Percentiles rank a stretch among this genome's conserved stretches.
phyloP scores from a whole-genome alignment of 2,797 vertebrate genomes.

The Heterohyrax brucei region DNA sequence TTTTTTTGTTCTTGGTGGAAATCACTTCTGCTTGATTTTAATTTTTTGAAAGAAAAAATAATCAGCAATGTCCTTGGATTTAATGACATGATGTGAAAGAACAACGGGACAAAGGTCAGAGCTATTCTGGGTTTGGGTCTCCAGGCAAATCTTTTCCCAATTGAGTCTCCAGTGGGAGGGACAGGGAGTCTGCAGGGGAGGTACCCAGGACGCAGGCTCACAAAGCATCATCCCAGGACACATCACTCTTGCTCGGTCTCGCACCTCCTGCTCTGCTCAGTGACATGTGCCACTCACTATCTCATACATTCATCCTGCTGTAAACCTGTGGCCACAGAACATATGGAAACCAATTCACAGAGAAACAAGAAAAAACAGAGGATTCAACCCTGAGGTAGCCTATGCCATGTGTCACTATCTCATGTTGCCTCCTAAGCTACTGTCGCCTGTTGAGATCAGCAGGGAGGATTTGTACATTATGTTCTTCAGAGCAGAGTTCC shows the following conservation, averaged over 20 bases:
- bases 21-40: slow-evolving; percentile 65
- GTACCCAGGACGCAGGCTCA: fast-evolving
- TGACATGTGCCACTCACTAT: not conserved
- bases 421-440: not conserved
- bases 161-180: too few species aligned
- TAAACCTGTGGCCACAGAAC: not conserved
- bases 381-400: not conserved
- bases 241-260: fast-evolving
- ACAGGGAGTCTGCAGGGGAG: not conserved
- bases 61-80: not conserved
- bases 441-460: not conserved
- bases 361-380: not conserved
- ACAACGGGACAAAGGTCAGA: not conserved
- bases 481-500: not conserved
- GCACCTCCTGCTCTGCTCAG: not conserved
- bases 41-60: slow-evolving; percentile 58
- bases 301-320: fast-evolving
- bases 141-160: not conserved
- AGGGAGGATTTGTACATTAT: fast-evolving
- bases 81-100: slow-evolving; percentile 37
- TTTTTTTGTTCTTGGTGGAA: slow-evolving; percentile 79
- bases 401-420: fast-evolving
- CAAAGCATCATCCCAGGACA: fast-evolving
- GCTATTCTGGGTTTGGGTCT: not conserved
- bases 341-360: not conserved